phyloP scores from a whole-genome alignment of 2,888 invertebrate species.

The Trachelus stipa region DNA sequence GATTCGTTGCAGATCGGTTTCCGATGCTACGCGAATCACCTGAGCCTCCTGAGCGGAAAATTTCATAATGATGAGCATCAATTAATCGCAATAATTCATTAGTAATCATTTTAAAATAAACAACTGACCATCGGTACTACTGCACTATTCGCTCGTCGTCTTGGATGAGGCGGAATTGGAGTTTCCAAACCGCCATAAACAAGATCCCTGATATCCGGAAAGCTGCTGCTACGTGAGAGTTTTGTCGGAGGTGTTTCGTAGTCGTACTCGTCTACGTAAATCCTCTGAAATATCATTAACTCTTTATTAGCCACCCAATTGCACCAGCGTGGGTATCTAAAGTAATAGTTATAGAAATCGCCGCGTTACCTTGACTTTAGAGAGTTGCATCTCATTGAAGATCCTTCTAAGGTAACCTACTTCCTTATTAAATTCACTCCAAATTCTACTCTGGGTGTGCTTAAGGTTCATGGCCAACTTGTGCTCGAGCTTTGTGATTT shows the following conservation, averaged over 20 bases:
- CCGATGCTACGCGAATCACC: slow-evolving; percentile 77
- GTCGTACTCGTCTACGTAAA: slow-evolving; percentile 72
- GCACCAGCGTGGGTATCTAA: neutral
- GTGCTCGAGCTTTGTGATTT: slow-evolving; percentile 79
- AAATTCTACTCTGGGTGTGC: slow-evolving; percentile 81
- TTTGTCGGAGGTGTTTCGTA: slow-evolving; percentile 52
- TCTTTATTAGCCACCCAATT: neutral
- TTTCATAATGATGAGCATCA: neutral
- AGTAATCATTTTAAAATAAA: neutral
- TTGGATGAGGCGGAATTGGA: slow-evolving; percentile 49
- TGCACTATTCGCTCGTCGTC: slow-evolving; percentile 63
- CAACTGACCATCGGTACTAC: slow-evolving; percentile 56
- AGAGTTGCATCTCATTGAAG: slow-evolving; percentile 84
- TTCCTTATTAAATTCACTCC: slow-evolving; percentile 81
- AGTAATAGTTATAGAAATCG: neutral
- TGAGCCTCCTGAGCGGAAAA: slow-evolving; percentile 46
- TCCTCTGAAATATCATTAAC: slow-evolving; percentile 71
- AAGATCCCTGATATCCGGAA: slow-evolving; percentile 78
- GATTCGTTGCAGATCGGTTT: slow-evolving; percentile 82
- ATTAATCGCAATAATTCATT: neutral
- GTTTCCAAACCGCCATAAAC: slow-evolving; percentile 50
- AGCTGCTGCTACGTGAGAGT: slow-evolving; percentile 73
- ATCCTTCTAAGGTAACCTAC: slow-evolving; percentile 79
- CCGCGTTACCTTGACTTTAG: slow-evolving; percentile 79
- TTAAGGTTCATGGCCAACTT: slow-evolving; percentile 82